Evolutionary conservation across 2,797 vertebrate genomes (phyloP).

Genomic region (Helarctos malayanus): DNA sequence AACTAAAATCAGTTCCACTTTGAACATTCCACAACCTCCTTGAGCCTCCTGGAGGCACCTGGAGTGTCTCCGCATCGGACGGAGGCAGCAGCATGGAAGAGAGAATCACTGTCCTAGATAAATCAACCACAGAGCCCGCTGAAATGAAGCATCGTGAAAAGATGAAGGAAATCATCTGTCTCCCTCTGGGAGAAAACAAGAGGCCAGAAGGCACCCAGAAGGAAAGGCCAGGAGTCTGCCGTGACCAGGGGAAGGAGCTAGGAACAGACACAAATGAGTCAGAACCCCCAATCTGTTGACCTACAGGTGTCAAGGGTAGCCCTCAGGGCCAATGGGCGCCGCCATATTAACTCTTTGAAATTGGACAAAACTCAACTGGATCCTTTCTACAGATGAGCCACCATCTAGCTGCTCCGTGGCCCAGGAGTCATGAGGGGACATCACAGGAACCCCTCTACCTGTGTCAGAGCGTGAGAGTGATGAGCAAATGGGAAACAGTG

Average conservation of each 20-base stretch:
- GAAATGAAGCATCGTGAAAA: background rate
- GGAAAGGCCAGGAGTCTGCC: background rate
- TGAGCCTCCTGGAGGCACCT: background rate
- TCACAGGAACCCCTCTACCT: background rate
- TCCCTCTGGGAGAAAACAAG: background rate
- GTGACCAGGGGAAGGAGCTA: background rate
- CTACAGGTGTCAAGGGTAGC: background rate
- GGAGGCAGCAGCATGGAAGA: background rate
- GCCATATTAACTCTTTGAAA: background rate
- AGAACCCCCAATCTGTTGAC: background rate
- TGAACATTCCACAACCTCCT: background rate
- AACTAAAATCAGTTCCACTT: background rate
- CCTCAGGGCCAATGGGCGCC: too few relatives aligned
- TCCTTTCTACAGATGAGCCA: background rate
- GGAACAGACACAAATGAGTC: background rate
- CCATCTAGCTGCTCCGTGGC: background rate
- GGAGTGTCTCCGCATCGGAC: background rate
- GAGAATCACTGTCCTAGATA: background rate
- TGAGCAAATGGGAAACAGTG: background rate
- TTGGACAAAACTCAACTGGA: background rate
- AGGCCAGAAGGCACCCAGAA: background rate
- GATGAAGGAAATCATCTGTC: background rate
- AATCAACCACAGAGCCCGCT: background rate
- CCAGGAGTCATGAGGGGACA: background rate
- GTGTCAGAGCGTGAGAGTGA: background rate